Base-by-base conservation (phyloP, 2,113 vertebrate species). In the Engraulis encrasicolus region DNA sequence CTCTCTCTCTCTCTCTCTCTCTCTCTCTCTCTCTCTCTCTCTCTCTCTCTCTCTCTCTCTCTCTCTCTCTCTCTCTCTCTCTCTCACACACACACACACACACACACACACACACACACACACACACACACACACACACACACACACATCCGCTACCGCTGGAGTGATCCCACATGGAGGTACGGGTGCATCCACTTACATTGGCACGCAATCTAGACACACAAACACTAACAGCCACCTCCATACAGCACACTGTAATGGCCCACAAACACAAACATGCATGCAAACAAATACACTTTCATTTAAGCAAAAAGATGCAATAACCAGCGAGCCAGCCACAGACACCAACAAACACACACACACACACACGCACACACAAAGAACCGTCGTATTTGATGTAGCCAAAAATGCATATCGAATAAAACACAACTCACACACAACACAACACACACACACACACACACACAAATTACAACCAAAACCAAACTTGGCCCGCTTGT, bases 81-180 rank as follows among this genome's bases (percentile, higher is more conserved):
- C 61, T 34, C 23, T 34, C 27, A 27, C 58, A 27, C 58, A 27
- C 58, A 27, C 58, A 23, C 61, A 12, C 61, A 14, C 27, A 34
- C 61, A 34, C 61, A 15, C 61, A 34, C 61, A 34, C 61, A 14
- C 61, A 34, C 61, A 34, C 52, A 20, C 52, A 20, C 52, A 58
- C 52, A 58, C 18, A 58, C 52, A 58, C 52, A 58, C 52, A 58
- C 58, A 61, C 58, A 61, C 20, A 27, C n/a, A 27, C 58, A 61
- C 58, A 61, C 58, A 9, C 48, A 87, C 84, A 82, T 92, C 90
- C 90, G 79, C 83, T 86, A 82, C 81, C 49, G 83, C 85, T 85
- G 86, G 89, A 84, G 20, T 23, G 83, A 89, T 92, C 86, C 81
- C 89, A 88, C 86, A 84, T 92, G 83, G 80, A 91, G 85, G 85